Evolutionary conservation across 1,140 invertebrate species (phyloP).

Genomic region (Solenopsis fugax): DNA sequence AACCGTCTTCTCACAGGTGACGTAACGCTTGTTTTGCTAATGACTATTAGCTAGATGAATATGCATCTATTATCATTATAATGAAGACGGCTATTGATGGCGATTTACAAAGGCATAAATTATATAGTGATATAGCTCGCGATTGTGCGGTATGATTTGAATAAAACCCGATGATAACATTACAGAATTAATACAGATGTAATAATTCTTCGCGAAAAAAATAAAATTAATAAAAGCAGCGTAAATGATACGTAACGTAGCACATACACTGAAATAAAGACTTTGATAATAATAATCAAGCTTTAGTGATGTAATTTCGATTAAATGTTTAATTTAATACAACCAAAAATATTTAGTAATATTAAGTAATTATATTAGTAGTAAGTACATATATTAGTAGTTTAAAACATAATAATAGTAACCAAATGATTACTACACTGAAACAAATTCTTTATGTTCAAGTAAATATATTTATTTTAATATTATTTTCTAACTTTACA

Average conservation of each 20-base stretch:
- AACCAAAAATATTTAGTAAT: too few species aligned
- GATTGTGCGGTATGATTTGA: background rate
- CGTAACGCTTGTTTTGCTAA: conserved; percentile 63
- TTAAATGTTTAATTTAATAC: too few species aligned
- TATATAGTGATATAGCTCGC: background rate
- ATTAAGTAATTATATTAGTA: too few species aligned
- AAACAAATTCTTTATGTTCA: too few species aligned
- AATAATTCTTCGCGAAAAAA: background rate
- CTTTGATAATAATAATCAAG: too few species aligned
- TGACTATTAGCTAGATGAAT: background rate
- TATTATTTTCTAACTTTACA: too few species aligned
- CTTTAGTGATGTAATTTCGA: too few species aligned
- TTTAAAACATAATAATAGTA: too few species aligned
- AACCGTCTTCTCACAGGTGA: conserved; percentile 61
- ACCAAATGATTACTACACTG: too few species aligned
- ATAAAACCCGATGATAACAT: background rate
- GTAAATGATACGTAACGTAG: background rate
- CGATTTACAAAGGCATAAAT: conserved; percentile 1
- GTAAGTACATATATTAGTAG: too few species aligned
- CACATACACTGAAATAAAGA: too few species aligned
- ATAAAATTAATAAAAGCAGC: background rate
- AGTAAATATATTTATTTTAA: too few species aligned
- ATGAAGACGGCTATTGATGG: background rate
- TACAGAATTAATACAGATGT: background rate
- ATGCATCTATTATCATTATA: conserved; percentile 6